phyloP scores from a whole-genome alignment of 1,140 invertebrate species.

The Ylistrum balloti region DNA sequence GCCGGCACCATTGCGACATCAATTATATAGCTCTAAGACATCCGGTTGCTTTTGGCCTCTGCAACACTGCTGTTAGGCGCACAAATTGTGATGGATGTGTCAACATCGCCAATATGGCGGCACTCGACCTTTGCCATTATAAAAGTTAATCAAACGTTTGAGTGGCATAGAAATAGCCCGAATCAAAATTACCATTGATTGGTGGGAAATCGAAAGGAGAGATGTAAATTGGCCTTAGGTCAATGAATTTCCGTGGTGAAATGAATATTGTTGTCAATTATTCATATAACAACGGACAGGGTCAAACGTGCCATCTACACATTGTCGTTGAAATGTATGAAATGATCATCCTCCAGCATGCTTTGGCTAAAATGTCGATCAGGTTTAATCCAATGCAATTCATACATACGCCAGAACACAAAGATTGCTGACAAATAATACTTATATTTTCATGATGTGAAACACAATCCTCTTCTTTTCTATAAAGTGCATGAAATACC shows the following conservation, averaged over 20 bases:
- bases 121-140: neutral
- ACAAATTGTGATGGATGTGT: slow-evolving; percentile 32
- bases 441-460: too few species aligned
- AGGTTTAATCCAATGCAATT: too few species aligned
- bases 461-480: too few species aligned
- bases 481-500: neutral
- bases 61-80: neutral
- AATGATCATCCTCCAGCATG: too few species aligned
- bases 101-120: neutral
- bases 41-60: neutral
- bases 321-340: too few species aligned
- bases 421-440: too few species aligned
- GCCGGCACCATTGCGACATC: neutral
- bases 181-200: slow-evolving; percentile 1
- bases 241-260: neutral
- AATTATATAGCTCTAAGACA: neutral
- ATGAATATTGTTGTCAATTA: neutral
- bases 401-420: too few species aligned
- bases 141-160: slow-evolving; percentile 14
- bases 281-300: neutral
- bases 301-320: too few species aligned
- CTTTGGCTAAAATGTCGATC: too few species aligned
- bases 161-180: neutral
- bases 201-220: neutral
- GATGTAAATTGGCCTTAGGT: neutral